A percentile compares a stretch with the other conserved stretches of the same genome.
Evolutionary conservation across 2,888 invertebrate genomes (phyloP).

Genomic region (Oligia latruncula): DNA sequence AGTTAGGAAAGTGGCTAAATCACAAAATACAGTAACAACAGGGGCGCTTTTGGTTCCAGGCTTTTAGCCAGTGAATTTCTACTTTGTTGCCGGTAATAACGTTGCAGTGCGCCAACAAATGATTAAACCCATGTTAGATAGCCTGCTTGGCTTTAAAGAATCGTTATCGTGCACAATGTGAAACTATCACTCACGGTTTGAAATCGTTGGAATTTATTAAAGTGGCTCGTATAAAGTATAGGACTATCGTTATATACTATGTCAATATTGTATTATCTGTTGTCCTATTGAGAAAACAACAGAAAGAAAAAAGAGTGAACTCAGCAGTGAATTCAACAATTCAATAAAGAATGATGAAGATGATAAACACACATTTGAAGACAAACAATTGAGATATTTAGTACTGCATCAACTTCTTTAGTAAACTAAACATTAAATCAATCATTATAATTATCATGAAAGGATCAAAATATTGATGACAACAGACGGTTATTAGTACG

Average conservation of each 20-base stretch:
- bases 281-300: neutral
- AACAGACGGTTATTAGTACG: constrained; percentile 28
- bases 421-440: neutral
- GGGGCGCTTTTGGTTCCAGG: constrained; percentile 52
- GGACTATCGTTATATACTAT: neutral
- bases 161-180: constrained; percentile 33
- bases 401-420: neutral
- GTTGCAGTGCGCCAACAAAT: constrained; percentile 61
- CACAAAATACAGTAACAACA: constrained; percentile 55
- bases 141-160: constrained; percentile 38
- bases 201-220: constrained; percentile 1
- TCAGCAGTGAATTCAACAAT: neutral
- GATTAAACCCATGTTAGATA: constrained; percentile 55
- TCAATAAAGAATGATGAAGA: neutral
- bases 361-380: neutral
- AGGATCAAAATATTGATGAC: constrained; percentile 2
- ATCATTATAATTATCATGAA: neutral
- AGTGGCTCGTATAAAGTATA: neutral
- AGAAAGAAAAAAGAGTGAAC: neutral
- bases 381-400: neutral
- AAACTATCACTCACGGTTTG: constrained; percentile 8
- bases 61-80: constrained; percentile 63
- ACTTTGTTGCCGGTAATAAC: constrained; percentile 64
- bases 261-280: neutral
- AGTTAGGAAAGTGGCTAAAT: constrained; percentile 54